A percentile compares a stretch with the other conserved stretches of the same genome.
These are phyloP conservation scores for Grus americana DNA, from an alignment of 2,113 vertebrate genomes.

Conservation along the genomic window DNA sequence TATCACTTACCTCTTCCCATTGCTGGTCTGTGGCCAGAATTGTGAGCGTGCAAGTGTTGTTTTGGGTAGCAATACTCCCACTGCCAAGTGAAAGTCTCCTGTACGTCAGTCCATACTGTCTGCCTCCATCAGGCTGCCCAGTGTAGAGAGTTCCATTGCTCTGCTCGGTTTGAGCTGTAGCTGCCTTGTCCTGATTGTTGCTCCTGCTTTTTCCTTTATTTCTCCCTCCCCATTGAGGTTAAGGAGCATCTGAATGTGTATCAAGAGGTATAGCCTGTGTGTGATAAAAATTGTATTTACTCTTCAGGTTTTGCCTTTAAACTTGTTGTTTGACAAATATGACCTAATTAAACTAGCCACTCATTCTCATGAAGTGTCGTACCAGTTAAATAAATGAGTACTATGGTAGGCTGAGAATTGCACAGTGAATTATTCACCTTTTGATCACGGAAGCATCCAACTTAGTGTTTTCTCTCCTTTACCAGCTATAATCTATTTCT, in stretches of 20 bases:
- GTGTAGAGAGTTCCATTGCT: not conserved
- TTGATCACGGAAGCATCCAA: not conserved
- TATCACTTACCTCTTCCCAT: not conserved
- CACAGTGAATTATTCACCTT: not conserved
- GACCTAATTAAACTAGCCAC: slow-evolving; percentile 39
- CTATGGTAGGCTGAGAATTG: not conserved
- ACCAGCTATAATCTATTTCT: not conserved
- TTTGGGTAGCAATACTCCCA: not conserved
- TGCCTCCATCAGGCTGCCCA: not conserved
- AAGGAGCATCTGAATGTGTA: not conserved
- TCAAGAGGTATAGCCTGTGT: not conserved
- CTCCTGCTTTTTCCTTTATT: not conserved
- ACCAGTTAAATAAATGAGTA: not conserved
- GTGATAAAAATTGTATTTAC: not conserved
- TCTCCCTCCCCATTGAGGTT: accelerated
- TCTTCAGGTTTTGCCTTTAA: slow-evolving; percentile 17
- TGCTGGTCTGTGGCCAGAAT: not conserved
- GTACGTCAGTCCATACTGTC: not conserved
- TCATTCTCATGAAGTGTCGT: not conserved
- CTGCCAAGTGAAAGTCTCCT: not conserved
- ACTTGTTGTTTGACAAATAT: slow-evolving; percentile 10
- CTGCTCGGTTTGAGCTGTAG: not conserved
- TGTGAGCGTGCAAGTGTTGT: not conserved
- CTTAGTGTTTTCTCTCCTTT: not conserved
- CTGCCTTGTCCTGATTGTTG: not conserved